These are phyloP conservation scores for Manacus vitellinus DNA, from an alignment of 2,113 vertebrate genomes.

Conservation along the genomic window DNA sequence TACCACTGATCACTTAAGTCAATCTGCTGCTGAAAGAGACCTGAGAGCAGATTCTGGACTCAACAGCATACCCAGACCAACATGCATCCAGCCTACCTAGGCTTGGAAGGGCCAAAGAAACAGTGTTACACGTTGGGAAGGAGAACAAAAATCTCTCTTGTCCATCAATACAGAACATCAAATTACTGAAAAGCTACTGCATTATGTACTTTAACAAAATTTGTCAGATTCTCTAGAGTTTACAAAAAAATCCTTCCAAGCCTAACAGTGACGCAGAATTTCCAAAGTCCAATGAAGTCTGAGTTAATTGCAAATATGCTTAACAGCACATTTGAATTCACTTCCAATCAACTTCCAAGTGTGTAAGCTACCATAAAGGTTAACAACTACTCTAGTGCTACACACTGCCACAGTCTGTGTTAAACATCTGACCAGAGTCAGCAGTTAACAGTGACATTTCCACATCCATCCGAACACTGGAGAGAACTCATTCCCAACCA, in stretches of 20 bases:
- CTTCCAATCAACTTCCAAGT: conserved; percentile 42
- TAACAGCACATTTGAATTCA: conserved; percentile 60
- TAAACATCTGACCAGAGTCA: conserved; percentile 60
- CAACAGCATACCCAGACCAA: conserved; percentile 60
- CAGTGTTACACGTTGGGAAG: neutral
- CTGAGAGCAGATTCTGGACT: conserved; percentile 47
- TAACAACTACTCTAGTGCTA: conserved; percentile 49
- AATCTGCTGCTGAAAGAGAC: conserved; percentile 47
- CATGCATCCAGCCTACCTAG: conserved; percentile 58
- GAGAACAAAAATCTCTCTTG: neutral
- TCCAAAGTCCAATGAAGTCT: conserved; percentile 65
- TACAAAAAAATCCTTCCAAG: conserved; percentile 58
- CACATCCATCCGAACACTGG: conserved; percentile 20
- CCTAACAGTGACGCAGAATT: conserved; percentile 62
- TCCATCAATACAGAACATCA: neutral
- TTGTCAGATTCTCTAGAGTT: neutral
- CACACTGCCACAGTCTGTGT: conserved; percentile 59
- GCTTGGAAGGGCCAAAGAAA: conserved; percentile 45
- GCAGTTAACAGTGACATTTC: conserved; percentile 62
- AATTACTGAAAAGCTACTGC: neutral
- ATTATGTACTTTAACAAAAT: neutral
- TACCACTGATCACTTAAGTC: conserved; percentile 39
- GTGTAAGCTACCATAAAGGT: conserved; percentile 45
- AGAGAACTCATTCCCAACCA: conserved; percentile 27
- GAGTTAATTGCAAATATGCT: conserved; percentile 66